Percentiles rank a stretch among this genome's conserved stretches.
phyloP scores from a whole-genome alignment of 2,797 vertebrate species.

The Lindbergichthys nudifrons region DNA sequence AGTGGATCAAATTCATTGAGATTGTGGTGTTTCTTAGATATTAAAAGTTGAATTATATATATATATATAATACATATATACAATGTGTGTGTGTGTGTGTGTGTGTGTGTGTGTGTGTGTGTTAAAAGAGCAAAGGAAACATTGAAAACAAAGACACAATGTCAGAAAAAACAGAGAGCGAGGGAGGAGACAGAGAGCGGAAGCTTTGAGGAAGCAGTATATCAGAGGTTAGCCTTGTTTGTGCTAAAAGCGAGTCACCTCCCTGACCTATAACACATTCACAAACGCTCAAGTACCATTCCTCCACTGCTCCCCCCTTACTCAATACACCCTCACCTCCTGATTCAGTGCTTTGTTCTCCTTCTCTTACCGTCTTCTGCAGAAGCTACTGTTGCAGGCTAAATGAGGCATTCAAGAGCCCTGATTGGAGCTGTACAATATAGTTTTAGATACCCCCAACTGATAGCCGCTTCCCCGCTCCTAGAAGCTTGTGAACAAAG shows the following conservation, averaged over 20 bases:
- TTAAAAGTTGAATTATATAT: too few relatives aligned
- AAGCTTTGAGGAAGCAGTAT: conserved; percentile 86
- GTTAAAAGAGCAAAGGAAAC: conserved; percentile 33
- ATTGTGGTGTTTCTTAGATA: too few relatives aligned
- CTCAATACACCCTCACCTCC: conserved; percentile 55
- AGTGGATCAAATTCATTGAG: too few relatives aligned
- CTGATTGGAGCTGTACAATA: conserved; percentile 79
- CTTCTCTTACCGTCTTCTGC: conserved; percentile 43
- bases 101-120: conserved; percentile 7
- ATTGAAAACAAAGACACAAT: conserved; percentile 67
- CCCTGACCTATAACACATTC: conserved; percentile 89
- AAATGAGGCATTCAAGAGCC: conserved; percentile 79
- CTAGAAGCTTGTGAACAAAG: conserved; percentile 81
- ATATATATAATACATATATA: too few relatives aligned
- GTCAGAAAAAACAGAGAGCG: conserved; percentile 42
- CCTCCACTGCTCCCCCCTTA: conserved; percentile 4
- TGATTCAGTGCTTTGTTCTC: conserved; percentile 73
- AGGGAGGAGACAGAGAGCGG: conserved; percentile 57
- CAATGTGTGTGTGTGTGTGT: not conserved
- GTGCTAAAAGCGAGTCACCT: conserved; percentile 85
- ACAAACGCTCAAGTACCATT: conserved; percentile 80
- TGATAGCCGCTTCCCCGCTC: conserved; percentile 79
- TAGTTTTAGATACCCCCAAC: conserved; percentile 83
- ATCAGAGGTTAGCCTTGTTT: conserved; percentile 86
- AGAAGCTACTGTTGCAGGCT: conserved; percentile 57